These are phyloP conservation scores for Penaeus vannamei DNA, from an alignment of 1,140 invertebrate species.

Conservation along the genomic window DNA sequence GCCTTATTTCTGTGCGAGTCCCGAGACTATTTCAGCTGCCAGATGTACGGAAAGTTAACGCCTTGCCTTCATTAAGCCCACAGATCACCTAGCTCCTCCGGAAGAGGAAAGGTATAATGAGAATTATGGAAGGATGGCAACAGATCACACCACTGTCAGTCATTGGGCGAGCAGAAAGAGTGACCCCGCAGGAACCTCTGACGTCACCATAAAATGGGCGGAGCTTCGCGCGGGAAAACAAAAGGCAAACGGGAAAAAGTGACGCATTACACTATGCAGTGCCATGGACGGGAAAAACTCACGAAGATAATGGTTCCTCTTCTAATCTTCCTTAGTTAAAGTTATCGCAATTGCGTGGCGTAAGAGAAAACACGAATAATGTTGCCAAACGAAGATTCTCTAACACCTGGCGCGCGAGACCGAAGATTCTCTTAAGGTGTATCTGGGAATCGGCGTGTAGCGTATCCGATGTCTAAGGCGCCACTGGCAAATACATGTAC, in stretches of 20 bases:
- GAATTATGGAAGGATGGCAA: slow-evolving; percentile 45
- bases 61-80: too few species aligned
- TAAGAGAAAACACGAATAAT: too few species aligned
- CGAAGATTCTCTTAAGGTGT: too few species aligned
- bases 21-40: neutral
- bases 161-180: slow-evolving; percentile 56
- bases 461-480: too few species aligned
- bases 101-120: slow-evolving; percentile 23
- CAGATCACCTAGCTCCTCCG: too few species aligned
- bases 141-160: slow-evolving; percentile 58
- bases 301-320: too few species aligned
- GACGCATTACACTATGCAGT: slow-evolving; percentile 30
- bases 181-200: slow-evolving; percentile 63
- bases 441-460: too few species aligned
- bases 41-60: neutral
- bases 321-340: too few species aligned
- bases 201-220: slow-evolving; percentile 53
- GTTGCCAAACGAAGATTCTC: too few species aligned
- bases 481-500: neutral
- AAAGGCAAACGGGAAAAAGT: slow-evolving; percentile 53
- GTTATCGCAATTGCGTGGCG: too few species aligned
- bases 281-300: too few species aligned
- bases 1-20: slow-evolving; percentile 7
- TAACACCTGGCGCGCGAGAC: too few species aligned
- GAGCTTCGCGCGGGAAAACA: slow-evolving; percentile 60